Evolutionary conservation across 2,113 vertebrate genomes (phyloP).

Genomic region (Clupea harengus): DNA sequence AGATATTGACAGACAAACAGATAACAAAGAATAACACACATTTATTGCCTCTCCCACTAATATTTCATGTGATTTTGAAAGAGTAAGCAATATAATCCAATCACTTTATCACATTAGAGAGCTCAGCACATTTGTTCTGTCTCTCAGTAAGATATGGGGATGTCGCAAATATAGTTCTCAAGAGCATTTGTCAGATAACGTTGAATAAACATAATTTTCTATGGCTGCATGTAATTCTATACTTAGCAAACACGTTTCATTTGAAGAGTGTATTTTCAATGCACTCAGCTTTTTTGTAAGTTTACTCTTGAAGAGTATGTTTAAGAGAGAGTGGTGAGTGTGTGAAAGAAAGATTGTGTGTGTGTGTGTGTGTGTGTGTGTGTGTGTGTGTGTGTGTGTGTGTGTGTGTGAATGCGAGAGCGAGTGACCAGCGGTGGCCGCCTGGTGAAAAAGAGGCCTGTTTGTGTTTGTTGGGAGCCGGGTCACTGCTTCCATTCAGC

Average conservation of each 20-base stretch:
- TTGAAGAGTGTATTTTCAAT: not conserved
- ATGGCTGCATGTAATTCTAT: not conserved
- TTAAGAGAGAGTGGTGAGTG: not conserved
- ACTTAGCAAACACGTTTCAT: constrained; percentile 1
- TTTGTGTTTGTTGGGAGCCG: constrained; percentile 41
- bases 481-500: constrained; percentile 39
- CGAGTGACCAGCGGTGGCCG: not conserved
- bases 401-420: constrained; percentile 22
- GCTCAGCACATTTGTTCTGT: not conserved
- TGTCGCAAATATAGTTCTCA: not conserved
- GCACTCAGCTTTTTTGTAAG: not conserved
- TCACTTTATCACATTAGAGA: not conserved
- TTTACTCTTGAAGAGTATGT: not conserved
- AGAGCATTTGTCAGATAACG: not conserved
- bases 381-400: constrained; percentile 28
- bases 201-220: not conserved
- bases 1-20: not conserved
- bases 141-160: not conserved
- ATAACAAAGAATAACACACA: not conserved
- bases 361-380: constrained; percentile 21
- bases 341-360: constrained; percentile 6
- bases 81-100: not conserved
- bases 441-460: not conserved
- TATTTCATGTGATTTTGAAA: not conserved
- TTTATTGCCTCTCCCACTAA: not conserved